Conservation (phyloP, 2,797 vertebrate genomes). For the Leuciscus waleckii region DNA sequence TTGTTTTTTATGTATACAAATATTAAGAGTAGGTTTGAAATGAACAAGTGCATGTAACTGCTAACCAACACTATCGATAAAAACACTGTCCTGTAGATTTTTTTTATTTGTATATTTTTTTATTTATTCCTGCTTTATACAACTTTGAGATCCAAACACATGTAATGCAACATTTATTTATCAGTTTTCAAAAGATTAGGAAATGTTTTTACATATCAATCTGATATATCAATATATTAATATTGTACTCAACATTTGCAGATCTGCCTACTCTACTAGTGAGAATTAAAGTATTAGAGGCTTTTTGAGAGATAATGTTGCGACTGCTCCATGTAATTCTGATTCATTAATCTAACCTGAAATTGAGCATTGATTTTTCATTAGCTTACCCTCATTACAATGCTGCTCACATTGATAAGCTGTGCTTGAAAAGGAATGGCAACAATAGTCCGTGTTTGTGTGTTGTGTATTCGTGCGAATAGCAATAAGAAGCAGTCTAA, state of each 20-base stretch:
- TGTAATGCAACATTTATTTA: background rate
- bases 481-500: background rate
- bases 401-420: slow-evolving; percentile 68
- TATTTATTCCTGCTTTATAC: background rate
- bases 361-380: slow-evolving; percentile 78
- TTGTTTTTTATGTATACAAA: background rate
- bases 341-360: slow-evolving; percentile 75
- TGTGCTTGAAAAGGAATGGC: slow-evolving; percentile 59
- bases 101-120: background rate
- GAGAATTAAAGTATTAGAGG: slow-evolving; percentile 17
- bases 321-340: slow-evolving; percentile 56
- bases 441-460: slow-evolving; percentile 67
- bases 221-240: background rate
- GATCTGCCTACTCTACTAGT: background rate
- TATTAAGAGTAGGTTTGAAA: background rate
- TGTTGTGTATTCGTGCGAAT: slow-evolving; percentile 67
- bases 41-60: background rate
- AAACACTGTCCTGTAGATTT: background rate
- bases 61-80: background rate
- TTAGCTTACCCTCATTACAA: slow-evolving; percentile 73
- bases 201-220: background rate
- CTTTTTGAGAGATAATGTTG: slow-evolving; percentile 25
- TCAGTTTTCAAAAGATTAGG: background rate
- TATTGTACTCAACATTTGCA: background rate
- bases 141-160: background rate